phyloP scores from a whole-genome alignment of 2,888 invertebrate species.

The Xylota segnis region DNA sequence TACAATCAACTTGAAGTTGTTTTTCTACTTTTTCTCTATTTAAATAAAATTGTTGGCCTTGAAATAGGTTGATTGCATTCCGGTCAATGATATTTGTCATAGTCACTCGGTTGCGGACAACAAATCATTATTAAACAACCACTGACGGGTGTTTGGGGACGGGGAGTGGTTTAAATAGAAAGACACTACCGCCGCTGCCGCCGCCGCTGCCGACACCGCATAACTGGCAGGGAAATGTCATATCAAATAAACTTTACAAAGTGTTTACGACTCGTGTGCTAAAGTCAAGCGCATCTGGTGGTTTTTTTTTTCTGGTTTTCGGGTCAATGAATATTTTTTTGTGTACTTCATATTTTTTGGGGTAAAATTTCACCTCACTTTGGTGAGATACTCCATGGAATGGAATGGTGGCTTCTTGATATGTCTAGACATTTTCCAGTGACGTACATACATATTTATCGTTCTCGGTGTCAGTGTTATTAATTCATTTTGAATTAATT shows the following conservation, averaged over 20 bases:
- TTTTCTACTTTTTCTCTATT: slow-evolving; percentile 57
- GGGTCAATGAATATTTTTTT: slow-evolving; percentile 37
- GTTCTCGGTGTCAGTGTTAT: slow-evolving; percentile 14
- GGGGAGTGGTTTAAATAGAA: not conserved
- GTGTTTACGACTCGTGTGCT: slow-evolving; percentile 8
- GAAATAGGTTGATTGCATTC: slow-evolving; percentile 74
- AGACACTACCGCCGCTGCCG: not conserved
- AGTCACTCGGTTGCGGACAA: slow-evolving; percentile 18
- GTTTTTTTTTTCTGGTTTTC: not conserved
- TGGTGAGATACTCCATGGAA: too few relatives aligned
- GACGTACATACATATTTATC: slow-evolving; percentile 15
- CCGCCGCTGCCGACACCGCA: slow-evolving; percentile 3
- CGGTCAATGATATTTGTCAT: slow-evolving; percentile 65
- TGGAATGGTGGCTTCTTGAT: slow-evolving; percentile 2
- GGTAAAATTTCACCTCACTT: not conserved
- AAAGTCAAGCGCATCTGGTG: slow-evolving; percentile 22
- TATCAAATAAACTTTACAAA: slow-evolving; percentile 17
- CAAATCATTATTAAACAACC: slow-evolving; percentile 27
- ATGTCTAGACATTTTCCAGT: slow-evolving; percentile 58
- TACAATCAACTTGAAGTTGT: slow-evolving; percentile 68
- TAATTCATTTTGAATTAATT: slow-evolving; percentile 47
- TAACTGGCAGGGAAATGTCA: slow-evolving; percentile 20
- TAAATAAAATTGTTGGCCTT: slow-evolving; percentile 63
- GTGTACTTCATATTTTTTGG: not conserved
- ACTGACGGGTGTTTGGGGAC: too few relatives aligned